Conservation (phyloP, 2,797 vertebrate species). For the Masticophis lateralis region DNA sequence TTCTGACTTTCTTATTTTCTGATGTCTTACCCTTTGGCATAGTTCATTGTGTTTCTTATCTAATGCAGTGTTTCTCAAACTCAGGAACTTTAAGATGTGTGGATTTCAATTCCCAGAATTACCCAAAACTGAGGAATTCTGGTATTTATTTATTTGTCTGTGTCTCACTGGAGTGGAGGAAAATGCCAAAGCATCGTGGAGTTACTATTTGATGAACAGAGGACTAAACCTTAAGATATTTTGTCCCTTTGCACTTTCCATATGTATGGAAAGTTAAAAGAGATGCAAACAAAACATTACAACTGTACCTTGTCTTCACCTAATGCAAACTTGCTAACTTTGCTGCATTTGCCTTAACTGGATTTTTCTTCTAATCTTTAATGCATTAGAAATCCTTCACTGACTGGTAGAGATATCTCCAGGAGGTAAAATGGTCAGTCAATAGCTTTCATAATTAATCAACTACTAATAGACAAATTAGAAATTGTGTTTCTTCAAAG, state of each 20-base stretch:
- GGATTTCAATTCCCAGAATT: background rate
- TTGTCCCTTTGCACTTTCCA: background rate
- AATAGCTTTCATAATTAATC: constrained; percentile 66
- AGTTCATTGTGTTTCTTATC: background rate
- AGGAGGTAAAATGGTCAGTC: constrained; percentile 62
- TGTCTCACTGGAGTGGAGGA: background rate
- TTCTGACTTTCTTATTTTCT: background rate
- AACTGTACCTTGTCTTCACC: background rate
- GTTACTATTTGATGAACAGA: background rate
- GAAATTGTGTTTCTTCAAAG: constrained; percentile 59
- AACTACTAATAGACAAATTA: constrained; percentile 64
- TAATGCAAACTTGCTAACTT: background rate
- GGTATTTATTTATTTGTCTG: background rate
- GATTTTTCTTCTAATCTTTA: constrained; percentile 46
- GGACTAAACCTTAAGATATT: background rate
- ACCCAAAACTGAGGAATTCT: background rate
- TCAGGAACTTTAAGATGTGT: background rate
- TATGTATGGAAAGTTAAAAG: background rate
- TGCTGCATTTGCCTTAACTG: background rate
- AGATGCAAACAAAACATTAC: background rate
- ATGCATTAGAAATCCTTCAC: constrained; percentile 53
- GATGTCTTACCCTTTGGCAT: background rate
- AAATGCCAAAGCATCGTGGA: background rate
- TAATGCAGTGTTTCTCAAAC: background rate
- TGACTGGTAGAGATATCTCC: constrained; percentile 54